Base-by-base conservation (phyloP, 2,888 invertebrate genomes). In the Pimpla rufipes region DNA sequence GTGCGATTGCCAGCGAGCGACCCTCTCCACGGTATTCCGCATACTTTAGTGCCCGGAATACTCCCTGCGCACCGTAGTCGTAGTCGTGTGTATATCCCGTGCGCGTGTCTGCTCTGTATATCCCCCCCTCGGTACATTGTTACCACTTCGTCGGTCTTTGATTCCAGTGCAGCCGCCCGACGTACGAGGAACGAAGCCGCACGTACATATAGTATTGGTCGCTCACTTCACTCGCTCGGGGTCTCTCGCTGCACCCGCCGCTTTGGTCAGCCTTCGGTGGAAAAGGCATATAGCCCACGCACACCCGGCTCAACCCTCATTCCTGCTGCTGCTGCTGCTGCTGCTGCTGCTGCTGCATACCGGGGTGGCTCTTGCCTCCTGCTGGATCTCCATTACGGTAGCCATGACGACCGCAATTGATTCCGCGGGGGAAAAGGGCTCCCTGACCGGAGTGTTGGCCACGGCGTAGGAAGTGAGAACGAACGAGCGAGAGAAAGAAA, bases 371-470 rank as follows among this genome's bases (percentile, higher is more conserved):
- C 91, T 90, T 89, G 88, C 88, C 88, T 88, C 88, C 87, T 87
- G 88, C 89, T 89, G 90, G 90, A 91, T 91, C 92, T 92, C 92
- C 90, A 92, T 92, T 92, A 92, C 91, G 91, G 92, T 92, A 91
- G 92, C 87, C 92, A 92, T 92, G 92, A 88, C 91, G 89, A 92
- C 92, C 92, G 88, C 91, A 92, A 92, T 92, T 92, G 91, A 92
- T 92, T 92, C 92, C 88, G 90, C 87, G 88, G 90, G n/a, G 90
- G 89, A 88, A 85, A 87, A 89, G 90, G 84, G 86, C 80, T 85
- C 75, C 57, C 84, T 47, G 81, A 70, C 66, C 81, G 86, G 84
- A 88, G 86, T 70, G 40, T 62, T 62, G 59, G 23, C 70, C 40
- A 85, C 85, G 87, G 87, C 84, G 85, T 81, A 85, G 84, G 45